Percentiles rank a stretch among this genome's conserved stretches.
These are phyloP conservation scores for Hypsopygia costalis DNA, from an alignment of 2,888 invertebrate species.

Conservation along the genomic window DNA sequence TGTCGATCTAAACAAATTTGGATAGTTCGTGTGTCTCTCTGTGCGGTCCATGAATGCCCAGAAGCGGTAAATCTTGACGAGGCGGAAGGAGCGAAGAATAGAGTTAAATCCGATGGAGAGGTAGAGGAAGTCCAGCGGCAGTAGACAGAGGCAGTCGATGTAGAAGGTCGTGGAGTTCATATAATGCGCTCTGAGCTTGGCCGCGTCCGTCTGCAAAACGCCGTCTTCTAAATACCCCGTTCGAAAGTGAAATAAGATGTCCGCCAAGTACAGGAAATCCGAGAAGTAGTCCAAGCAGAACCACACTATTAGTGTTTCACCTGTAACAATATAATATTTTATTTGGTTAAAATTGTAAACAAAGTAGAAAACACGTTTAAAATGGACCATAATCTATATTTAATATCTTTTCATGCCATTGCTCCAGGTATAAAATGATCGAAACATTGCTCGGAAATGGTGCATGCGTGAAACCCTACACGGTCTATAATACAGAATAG, in stretches of 20 bases:
- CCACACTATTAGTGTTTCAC: slow-evolving; percentile 95
- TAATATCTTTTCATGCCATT: too few species aligned
- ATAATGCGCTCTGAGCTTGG: slow-evolving; percentile 96
- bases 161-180: slow-evolving; percentile 99
- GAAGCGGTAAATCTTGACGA: slow-evolving; percentile 98
- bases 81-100: slow-evolving; percentile 95
- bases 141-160: slow-evolving; percentile 98
- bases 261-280: slow-evolving; percentile 96
- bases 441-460: too few species aligned
- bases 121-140: slow-evolving; percentile 98
- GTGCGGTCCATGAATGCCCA: slow-evolving; percentile 99
- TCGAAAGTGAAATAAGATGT: slow-evolving; percentile 98
- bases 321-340: slow-evolving; percentile 80
- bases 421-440: too few species aligned
- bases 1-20: slow-evolving; percentile 96
- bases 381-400: too few species aligned
- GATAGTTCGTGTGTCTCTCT: slow-evolving; percentile 99
- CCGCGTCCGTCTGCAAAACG: slow-evolving; percentile 96
- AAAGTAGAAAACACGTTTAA: too few species aligned
- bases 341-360: too few species aligned
- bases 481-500: too few species aligned
- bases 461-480: too few species aligned
- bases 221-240: slow-evolving; percentile 99
- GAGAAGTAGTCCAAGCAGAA: slow-evolving; percentile 98
- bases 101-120: slow-evolving; percentile 98